Evolutionary conservation across 2,888 invertebrate genomes (phyloP), one percentile per base, ranked within the genome.

Genomic region (Coelopa pilipes): DNA sequence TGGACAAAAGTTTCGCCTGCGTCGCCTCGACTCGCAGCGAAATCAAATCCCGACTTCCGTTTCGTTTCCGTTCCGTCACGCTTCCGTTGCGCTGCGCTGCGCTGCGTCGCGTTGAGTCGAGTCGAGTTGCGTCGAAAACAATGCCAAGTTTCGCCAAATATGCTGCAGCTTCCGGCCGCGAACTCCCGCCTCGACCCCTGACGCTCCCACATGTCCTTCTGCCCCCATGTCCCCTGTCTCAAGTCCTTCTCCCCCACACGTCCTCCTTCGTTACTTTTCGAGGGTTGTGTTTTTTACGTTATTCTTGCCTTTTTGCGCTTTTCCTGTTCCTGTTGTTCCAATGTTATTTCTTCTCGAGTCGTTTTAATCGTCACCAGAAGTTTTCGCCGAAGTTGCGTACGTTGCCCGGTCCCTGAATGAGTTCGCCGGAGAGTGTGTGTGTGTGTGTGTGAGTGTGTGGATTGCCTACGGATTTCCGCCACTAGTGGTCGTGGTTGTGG

Each of bases 381-480:
- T 70, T 70, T 47, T 70, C 59, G 17, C 47, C 17, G 10, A 53
- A 53, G 21, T 49, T n/a, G 59, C 21, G n/a, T 49, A 49, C 53
- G 15, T 67, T 21, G 47, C n/a, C n/a, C 24, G 15, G 53, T 24
- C 21, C 34, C 11, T 19, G 47, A 7, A 49, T 19, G 15, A 57
- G 45, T 17, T 13, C 49, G 0, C 11, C 60, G 69, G 13, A n/a
- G 57, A 53, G 11, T 75, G 63, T 21, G 63, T 50, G 53, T 19
- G 50, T 45, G 46, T 72, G 12, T 70, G 50, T 47, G n/a, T 70
- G 62, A 11, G 69, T 65, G 74, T 66, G 72, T 74, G 72, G 63
- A 65, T 59, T 24, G 65, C 72, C 50, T 71, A 72, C 65, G 65
- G 63, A 65, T 71, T 65, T 71, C 63, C 65, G 71, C 53, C 70